Evolutionary conservation across 1,140 invertebrate genomes (phyloP).

Genomic region (Lordiphosa stackelbergi): DNA sequence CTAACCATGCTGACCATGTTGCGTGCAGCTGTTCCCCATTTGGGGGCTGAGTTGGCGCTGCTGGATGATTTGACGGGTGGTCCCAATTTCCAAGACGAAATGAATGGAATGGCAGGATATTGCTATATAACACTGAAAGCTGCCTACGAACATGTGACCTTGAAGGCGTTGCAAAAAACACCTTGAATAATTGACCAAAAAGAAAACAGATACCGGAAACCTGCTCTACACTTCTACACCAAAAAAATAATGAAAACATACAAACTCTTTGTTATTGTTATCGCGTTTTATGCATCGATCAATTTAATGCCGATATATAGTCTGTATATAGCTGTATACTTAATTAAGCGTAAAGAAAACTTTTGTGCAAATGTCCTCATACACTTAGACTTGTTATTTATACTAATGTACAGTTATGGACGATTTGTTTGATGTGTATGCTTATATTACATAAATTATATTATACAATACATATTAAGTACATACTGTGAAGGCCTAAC

Average conservation of each 20-base stretch:
- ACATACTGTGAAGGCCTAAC: slow-evolving; percentile 17
- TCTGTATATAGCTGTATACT: neutral
- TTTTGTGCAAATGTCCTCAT: slow-evolving; percentile 11
- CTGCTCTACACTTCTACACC: neutral
- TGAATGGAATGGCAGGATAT: slow-evolving; percentile 76
- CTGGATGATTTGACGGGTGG: slow-evolving; percentile 74
- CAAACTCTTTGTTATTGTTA: slow-evolving; percentile 28
- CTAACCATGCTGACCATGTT: slow-evolving; percentile 68
- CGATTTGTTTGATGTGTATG: slow-evolving; percentile 5
- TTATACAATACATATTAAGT: neutral
- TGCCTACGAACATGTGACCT: slow-evolving; percentile 57
- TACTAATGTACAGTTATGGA: neutral
- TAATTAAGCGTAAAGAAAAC: slow-evolving; percentile 1
- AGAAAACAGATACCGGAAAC: neutral
- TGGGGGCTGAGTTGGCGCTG: slow-evolving; percentile 72
- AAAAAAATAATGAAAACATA: no score
- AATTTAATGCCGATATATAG: slow-evolving; percentile 27
- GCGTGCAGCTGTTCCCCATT: slow-evolving; percentile 71
- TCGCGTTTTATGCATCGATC: slow-evolving; percentile 41
- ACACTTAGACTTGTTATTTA: slow-evolving; percentile 15
- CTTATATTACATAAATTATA: slow-evolving; percentile 9
- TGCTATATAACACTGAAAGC: slow-evolving; percentile 75
- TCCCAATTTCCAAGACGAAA: slow-evolving; percentile 70
- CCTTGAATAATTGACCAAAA: slow-evolving; percentile 22
- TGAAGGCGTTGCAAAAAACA: slow-evolving; percentile 37